A percentile compares a stretch with the other conserved stretches of the same genome.
phyloP scores from a whole-genome alignment of 2,797 vertebrate genomes.

The Sebastes baramenuke region DNA sequence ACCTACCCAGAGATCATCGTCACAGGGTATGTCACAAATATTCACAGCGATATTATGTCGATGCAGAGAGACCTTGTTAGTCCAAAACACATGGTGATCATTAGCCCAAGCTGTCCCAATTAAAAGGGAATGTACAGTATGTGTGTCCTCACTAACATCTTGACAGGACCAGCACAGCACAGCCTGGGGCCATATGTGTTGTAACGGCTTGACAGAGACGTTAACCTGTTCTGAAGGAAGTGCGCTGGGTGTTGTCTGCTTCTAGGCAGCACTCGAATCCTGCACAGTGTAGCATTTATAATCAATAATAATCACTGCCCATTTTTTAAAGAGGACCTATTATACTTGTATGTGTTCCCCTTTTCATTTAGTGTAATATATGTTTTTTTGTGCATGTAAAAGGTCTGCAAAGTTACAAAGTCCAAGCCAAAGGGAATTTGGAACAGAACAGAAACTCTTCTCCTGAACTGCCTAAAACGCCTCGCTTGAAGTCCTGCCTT shows the following conservation, averaged over 20 bases:
- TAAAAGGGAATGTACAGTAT: not conserved
- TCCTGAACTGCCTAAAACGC: too few relatives aligned
- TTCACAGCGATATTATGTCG: not conserved
- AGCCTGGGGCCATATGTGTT: not conserved
- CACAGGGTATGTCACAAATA: slow-evolving; percentile 88
- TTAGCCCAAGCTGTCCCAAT: not conserved
- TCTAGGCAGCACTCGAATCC: slow-evolving; percentile 2
- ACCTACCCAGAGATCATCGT: slow-evolving; percentile 97
- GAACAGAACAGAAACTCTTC: too few relatives aligned
- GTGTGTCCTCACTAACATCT: not conserved
- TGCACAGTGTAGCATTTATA: not conserved
- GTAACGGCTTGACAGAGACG: slow-evolving; percentile 14
- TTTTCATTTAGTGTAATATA: not conserved
- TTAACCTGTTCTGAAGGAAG: slow-evolving; percentile 43
- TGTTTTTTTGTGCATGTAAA: too few relatives aligned
- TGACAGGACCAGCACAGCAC: not conserved
- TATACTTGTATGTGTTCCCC: too few relatives aligned
- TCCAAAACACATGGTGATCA: not conserved
- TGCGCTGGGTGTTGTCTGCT: slow-evolving; percentile 11
- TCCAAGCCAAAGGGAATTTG: accelerated
- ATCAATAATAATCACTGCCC: not conserved
- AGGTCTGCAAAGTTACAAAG: too few relatives aligned
- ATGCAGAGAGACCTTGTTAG: not conserved
- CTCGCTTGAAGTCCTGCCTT: too few relatives aligned
- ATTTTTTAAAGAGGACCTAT: too few relatives aligned